Percentiles rank a stretch among this genome's conserved stretches.
These are phyloP conservation scores for Crocuta crocuta DNA, from an alignment of 2,113 vertebrate species.

Conservation along the genomic window DNA sequence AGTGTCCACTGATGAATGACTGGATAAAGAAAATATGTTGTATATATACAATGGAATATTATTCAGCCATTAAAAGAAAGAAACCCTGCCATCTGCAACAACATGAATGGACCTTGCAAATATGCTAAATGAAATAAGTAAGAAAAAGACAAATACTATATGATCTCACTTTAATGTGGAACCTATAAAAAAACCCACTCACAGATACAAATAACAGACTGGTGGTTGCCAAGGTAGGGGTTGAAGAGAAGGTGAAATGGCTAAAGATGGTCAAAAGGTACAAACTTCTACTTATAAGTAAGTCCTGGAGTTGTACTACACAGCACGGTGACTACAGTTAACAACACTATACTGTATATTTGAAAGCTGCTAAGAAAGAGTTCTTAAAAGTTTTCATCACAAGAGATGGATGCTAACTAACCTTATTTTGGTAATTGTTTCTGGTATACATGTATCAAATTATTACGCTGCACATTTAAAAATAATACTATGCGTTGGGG, in stretches of 20 bases:
- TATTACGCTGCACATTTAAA: not conserved
- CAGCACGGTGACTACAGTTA: not conserved
- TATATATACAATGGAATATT: not conserved
- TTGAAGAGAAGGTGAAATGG: not conserved
- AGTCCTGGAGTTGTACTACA: not conserved
- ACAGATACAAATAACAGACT: not conserved
- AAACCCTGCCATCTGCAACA: not conserved
- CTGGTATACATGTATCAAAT: not conserved
- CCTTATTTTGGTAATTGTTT: not conserved
- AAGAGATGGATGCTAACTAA: not conserved
- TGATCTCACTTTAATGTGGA: not conserved
- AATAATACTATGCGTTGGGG: not conserved
- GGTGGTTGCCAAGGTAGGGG: not conserved
- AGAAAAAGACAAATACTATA: conserved; percentile 33
- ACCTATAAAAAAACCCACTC: not conserved
- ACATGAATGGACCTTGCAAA: not conserved
- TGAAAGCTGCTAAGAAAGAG: not conserved
- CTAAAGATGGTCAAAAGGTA: not conserved
- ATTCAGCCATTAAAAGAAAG: not conserved
- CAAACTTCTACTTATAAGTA: not conserved
- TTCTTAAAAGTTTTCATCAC: not conserved
- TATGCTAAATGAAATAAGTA: not conserved
- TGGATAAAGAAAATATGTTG: not conserved
- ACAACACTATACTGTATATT: not conserved
- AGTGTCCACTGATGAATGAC: not conserved